Conservation (phyloP, 2,113 vertebrate genomes). For the Buteo buteo region DNA sequence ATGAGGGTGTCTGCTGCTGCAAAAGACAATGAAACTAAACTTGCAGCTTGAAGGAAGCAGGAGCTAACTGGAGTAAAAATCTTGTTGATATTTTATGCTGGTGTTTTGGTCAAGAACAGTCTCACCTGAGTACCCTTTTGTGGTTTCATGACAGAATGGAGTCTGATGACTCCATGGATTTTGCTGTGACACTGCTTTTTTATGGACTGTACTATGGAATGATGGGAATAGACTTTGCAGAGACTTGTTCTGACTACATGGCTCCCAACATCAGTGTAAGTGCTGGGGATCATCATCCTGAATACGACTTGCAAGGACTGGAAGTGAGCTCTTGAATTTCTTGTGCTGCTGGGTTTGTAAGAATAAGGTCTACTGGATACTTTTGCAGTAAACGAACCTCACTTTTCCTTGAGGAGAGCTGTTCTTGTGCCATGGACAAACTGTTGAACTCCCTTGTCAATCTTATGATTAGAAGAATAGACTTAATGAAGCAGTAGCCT, state of each 20-base stretch:
- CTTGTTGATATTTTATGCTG: background rate
- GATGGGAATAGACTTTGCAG: conserved; percentile 73
- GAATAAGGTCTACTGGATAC: background rate
- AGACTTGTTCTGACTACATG: conserved; percentile 77
- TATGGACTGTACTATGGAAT: conserved; percentile 72
- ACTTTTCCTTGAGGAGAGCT: background rate
- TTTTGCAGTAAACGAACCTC: background rate
- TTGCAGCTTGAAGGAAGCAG: background rate
- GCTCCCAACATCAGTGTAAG: conserved; percentile 69
- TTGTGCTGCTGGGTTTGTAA: background rate
- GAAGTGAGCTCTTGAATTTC: background rate
- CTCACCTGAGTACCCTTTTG: background rate
- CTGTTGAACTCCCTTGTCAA: background rate
- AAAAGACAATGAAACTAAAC: background rate
- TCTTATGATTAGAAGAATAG: background rate
- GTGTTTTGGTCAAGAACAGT: background rate
- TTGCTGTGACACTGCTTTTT: conserved; percentile 72
- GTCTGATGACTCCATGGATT: conserved; percentile 73
- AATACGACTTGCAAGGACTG: background rate
- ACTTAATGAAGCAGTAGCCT: background rate
- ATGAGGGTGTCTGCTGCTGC: background rate
- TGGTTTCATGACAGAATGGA: conserved; percentile 58
- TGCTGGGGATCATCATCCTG: background rate
- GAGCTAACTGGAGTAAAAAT: background rate
- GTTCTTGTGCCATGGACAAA: background rate